These are phyloP conservation scores for Paratrypauchen microcephalus DNA, from an alignment of 2,797 vertebrate genomes.

Conservation along the genomic window DNA sequence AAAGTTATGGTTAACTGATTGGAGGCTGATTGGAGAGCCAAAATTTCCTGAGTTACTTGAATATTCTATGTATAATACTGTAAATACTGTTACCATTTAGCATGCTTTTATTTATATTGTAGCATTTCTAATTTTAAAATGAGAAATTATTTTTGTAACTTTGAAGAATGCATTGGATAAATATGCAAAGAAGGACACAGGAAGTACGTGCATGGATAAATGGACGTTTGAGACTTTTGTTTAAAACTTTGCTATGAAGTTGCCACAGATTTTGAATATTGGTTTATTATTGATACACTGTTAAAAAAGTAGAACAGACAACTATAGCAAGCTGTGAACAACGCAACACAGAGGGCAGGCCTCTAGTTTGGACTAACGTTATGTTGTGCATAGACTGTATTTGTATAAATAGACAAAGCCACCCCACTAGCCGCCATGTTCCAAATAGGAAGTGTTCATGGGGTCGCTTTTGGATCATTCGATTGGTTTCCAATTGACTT, in stretches of 20 bases:
- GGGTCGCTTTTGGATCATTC: too few species aligned
- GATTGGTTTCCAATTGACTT: too few species aligned
- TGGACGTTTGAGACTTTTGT: not conserved
- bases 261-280: not conserved
- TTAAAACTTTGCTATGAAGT: not conserved
- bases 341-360: not conserved
- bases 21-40: constrained; percentile 5
- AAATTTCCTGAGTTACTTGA: constrained; percentile 64
- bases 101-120: not conserved
- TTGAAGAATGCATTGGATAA: not conserved
- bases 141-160: not conserved
- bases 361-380: not conserved
- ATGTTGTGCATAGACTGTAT: too few species aligned
- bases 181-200: not conserved
- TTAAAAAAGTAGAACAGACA: not conserved
- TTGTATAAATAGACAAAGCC: too few species aligned
- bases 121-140: not conserved
- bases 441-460: too few species aligned
- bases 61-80: constrained; percentile 17
- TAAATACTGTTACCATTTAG: constrained; percentile 1
- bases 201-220: not conserved
- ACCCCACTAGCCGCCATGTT: too few species aligned
- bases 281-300: not conserved
- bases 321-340: not conserved
- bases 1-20: not conserved